Percentiles rank a stretch among this genome's conserved stretches.
Evolutionary conservation across 2,888 invertebrate genomes (phyloP).

Genomic region (Meiosimyza platycephala): DNA sequence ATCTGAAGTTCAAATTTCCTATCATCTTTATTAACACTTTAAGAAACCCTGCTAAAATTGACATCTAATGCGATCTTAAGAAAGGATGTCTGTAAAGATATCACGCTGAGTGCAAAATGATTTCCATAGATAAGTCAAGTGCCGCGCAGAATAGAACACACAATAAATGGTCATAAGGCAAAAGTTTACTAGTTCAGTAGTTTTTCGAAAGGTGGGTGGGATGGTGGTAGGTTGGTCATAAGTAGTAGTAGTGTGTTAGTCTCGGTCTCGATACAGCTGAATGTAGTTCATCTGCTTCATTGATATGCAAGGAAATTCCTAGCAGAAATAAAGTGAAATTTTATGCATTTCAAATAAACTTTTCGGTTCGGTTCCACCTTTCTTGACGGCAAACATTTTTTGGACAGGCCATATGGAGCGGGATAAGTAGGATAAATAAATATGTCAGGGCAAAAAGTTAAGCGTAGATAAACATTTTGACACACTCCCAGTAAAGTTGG

Average conservation of each 20-base stretch:
- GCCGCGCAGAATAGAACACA: neutral
- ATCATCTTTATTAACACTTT: too few species aligned
- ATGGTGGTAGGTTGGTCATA: neutral
- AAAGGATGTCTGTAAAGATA: slow-evolving; percentile 30
- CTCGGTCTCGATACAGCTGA: neutral
- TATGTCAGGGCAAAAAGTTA: slow-evolving; percentile 54
- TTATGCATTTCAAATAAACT: slow-evolving; percentile 54
- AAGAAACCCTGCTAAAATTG: slow-evolving; percentile 4
- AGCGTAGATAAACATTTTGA: slow-evolving; percentile 42
- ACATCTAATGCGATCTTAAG: slow-evolving; percentile 16
- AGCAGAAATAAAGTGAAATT: slow-evolving; percentile 60
- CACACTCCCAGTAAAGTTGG: slow-evolving; percentile 26
- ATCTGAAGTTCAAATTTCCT: too few species aligned
- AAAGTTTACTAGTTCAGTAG: slow-evolving; percentile 42
- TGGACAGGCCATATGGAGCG: slow-evolving; percentile 1
- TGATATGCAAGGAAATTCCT: slow-evolving; percentile 50
- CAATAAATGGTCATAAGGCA: slow-evolving; percentile 19
- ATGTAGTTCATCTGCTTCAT: neutral
- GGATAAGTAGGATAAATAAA: slow-evolving; percentile 53
- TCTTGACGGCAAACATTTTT: neutral
- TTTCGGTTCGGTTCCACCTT: slow-evolving; percentile 47
- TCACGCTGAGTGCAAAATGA: slow-evolving; percentile 49
- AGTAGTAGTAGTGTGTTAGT: neutral
- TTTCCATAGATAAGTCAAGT: slow-evolving; percentile 47
- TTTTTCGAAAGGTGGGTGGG: neutral